Conservation (phyloP, 2,113 vertebrate genomes). For the Ailurus styani region DNA sequence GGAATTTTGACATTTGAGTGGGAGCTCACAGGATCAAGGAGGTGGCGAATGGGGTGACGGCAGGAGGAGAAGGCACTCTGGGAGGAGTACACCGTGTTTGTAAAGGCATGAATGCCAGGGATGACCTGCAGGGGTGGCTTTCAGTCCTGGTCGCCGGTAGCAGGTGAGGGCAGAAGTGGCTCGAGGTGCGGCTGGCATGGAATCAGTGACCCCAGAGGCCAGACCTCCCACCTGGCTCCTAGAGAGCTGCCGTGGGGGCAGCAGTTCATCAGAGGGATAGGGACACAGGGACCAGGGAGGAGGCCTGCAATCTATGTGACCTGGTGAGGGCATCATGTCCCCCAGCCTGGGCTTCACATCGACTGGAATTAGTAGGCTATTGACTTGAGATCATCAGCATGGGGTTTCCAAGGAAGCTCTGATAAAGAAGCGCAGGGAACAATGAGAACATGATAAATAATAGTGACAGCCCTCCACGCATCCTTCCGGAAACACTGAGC, state of each 20-base stretch:
- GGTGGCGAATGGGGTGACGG: background rate
- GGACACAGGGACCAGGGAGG: background rate
- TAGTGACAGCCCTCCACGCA: background rate
- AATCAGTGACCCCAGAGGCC: fast-evolving
- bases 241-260: background rate
- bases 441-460: background rate
- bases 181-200: fast-evolving
- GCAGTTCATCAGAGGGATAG: background rate
- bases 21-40: background rate
- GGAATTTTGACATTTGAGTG: background rate
- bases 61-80: background rate
- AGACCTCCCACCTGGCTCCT: background rate
- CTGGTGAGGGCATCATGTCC: background rate
- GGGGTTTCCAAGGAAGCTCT: background rate
- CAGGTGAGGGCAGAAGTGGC: background rate
- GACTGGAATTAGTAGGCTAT: background rate
- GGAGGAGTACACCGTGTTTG: background rate
- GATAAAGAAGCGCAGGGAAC: background rate
- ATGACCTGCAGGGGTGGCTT: background rate
- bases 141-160: background rate
- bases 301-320: background rate
- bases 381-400: background rate
- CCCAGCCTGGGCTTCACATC: background rate
- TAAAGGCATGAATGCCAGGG: fast-evolving
- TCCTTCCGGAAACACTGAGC: background rate